These are phyloP conservation scores for Cettia cetti DNA, from an alignment of 2,113 vertebrate genomes.

Conservation along the genomic window DNA sequence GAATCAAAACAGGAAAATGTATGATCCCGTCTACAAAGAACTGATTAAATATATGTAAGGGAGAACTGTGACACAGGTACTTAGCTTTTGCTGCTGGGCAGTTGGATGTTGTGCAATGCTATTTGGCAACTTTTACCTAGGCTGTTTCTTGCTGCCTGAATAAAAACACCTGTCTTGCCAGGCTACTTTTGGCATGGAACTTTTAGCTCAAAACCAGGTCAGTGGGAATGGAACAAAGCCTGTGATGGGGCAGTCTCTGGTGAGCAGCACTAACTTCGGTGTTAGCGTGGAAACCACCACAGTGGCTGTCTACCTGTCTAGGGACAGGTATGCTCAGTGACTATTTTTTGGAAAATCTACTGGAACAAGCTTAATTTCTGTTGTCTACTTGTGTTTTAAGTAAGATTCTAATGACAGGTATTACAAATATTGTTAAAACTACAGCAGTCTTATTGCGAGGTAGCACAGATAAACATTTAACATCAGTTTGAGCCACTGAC, in stretches of 20 bases:
- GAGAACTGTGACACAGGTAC: background rate
- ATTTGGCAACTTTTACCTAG: background rate
- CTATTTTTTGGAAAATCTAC: background rate
- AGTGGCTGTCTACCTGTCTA: background rate
- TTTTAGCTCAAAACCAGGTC: background rate
- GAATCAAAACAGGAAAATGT: background rate
- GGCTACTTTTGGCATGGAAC: background rate
- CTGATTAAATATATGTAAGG: background rate
- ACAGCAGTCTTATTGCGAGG: background rate
- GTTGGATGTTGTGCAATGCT: background rate
- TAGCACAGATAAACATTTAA: background rate
- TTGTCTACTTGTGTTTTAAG: background rate
- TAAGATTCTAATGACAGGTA: background rate
- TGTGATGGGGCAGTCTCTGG: background rate
- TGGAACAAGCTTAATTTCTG: background rate
- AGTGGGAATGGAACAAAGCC: background rate
- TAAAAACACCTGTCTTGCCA: background rate
- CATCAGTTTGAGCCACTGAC: background rate
- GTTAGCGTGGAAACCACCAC: accelerated
- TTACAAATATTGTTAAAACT: background rate
- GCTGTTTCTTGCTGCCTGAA: background rate
- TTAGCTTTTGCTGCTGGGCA: background rate
- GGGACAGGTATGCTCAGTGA: background rate
- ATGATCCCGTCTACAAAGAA: background rate
- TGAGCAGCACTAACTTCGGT: background rate